Percentiles rank a stretch among this genome's conserved stretches.
These are phyloP conservation scores for Melanocharis versteri DNA, from an alignment of 2,113 vertebrate genomes.

Conservation along the genomic window DNA sequence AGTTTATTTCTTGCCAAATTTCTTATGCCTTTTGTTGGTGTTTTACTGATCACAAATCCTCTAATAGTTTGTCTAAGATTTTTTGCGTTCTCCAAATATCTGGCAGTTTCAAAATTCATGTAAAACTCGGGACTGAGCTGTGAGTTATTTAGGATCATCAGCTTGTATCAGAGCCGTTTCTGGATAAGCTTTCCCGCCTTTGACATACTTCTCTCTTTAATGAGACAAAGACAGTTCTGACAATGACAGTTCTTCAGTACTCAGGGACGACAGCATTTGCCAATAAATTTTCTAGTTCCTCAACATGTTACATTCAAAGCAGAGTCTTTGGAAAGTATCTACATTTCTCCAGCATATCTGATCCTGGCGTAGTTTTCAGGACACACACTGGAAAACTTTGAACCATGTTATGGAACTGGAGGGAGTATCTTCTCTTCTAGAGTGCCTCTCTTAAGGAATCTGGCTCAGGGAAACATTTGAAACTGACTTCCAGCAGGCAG, in stretches of 20 bases:
- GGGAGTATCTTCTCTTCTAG: background rate
- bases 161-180: background rate
- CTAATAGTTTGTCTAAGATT: background rate
- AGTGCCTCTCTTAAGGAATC: background rate
- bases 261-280: background rate
- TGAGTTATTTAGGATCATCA: background rate
- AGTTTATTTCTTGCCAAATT: background rate
- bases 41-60: background rate
- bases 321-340: background rate
- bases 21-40: background rate
- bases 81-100: background rate
- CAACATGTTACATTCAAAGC: rapidly evolving
- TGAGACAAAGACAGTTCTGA: background rate
- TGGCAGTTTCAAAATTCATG: background rate
- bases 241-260: background rate
- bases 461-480: background rate
- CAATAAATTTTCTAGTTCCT: background rate
- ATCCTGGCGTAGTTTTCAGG: background rate
- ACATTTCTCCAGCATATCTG: background rate
- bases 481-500: background rate
- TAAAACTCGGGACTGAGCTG: background rate
- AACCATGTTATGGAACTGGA: background rate
- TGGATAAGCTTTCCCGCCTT: background rate
- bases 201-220: background rate
- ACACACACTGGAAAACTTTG: background rate